A percentile compares a stretch with the other conserved stretches of the same genome.
phyloP scores from a whole-genome alignment of 2,797 vertebrate species.

The Pipistrellus pipistrellus region DNA sequence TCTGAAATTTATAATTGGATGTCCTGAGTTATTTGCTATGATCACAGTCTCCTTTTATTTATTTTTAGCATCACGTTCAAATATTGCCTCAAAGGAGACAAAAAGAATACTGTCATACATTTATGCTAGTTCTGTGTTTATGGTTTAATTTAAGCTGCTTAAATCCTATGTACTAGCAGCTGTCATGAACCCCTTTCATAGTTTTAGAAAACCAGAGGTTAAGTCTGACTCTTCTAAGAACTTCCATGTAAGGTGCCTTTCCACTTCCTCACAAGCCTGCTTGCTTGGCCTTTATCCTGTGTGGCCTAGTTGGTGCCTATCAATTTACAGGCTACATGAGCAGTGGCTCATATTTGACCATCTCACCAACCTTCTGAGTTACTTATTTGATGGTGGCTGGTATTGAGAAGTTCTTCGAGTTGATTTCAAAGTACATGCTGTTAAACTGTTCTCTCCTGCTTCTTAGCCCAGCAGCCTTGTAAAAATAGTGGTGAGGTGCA shows the following conservation, averaged over 20 bases:
- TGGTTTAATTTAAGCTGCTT: conserved; percentile 19
- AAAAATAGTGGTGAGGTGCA: background rate
- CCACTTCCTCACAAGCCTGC: background rate
- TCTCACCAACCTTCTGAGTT: conserved; percentile 7
- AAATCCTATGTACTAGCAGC: background rate
- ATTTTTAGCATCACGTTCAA: background rate
- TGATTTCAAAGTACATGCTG: background rate
- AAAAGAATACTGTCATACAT: background rate
- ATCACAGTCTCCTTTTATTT: background rate
- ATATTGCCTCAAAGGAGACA: background rate
- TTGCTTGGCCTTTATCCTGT: background rate
- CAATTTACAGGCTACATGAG: background rate
- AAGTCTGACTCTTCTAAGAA: background rate
- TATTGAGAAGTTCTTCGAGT: background rate
- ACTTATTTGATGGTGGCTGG: background rate
- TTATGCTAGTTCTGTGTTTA: background rate
- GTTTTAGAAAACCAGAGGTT: background rate
- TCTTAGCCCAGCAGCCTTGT: background rate
- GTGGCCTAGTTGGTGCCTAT: background rate
- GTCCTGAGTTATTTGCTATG: background rate
- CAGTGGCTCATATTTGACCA: background rate
- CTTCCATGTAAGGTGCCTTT: background rate
- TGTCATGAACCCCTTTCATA: background rate
- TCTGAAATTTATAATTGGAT: conserved; percentile 4
- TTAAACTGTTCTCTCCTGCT: background rate